These are phyloP conservation scores for Dinocampus coccinellae DNA, from an alignment of 2,888 invertebrate species.

Conservation along the genomic window DNA sequence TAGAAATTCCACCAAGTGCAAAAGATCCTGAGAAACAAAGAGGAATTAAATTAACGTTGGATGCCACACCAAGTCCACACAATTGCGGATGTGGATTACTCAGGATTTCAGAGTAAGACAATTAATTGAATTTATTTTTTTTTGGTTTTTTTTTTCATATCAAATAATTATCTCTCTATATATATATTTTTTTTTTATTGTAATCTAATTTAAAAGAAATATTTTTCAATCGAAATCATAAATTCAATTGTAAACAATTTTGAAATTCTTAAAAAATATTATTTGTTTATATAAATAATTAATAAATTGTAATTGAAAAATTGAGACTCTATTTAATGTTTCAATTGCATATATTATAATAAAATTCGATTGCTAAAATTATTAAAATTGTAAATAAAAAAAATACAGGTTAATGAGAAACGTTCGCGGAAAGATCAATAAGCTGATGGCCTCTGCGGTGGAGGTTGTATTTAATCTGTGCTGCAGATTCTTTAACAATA, in stretches of 20 bases:
- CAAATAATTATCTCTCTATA: too few species aligned
- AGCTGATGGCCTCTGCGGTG: slow-evolving; percentile 79
- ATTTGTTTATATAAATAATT: not conserved
- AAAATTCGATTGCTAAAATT: slow-evolving; percentile 59
- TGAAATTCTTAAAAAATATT: slow-evolving; percentile 41
- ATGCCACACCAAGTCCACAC: slow-evolving; percentile 70
- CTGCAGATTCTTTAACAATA: slow-evolving; percentile 78
- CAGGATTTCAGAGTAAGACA: slow-evolving; percentile 79
- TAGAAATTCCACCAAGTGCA: slow-evolving; percentile 80
- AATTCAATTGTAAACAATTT: slow-evolving; percentile 1
- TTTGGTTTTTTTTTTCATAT: too few species aligned
- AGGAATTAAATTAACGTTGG: slow-evolving; percentile 76
- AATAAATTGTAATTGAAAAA: not conserved
- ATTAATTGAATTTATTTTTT: slow-evolving; percentile 1
- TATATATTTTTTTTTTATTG: too few species aligned
- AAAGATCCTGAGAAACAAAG: slow-evolving; percentile 71
- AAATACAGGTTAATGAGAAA: slow-evolving; percentile 74
- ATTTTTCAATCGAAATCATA: slow-evolving; percentile 21
- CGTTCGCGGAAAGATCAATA: slow-evolving; percentile 78
- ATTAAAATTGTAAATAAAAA: slow-evolving; percentile 56
- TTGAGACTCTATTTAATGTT: slow-evolving; percentile 20
- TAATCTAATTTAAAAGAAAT: slow-evolving; percentile 8
- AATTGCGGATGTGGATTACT: slow-evolving; percentile 73
- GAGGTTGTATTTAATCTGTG: slow-evolving; percentile 80
- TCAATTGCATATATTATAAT: not conserved